A percentile compares a stretch with the other conserved stretches of the same genome.
These are phyloP conservation scores for Diadumene lineata DNA, from an alignment of 92 coral and sea anemone genomes.

Conservation along the genomic window DNA sequence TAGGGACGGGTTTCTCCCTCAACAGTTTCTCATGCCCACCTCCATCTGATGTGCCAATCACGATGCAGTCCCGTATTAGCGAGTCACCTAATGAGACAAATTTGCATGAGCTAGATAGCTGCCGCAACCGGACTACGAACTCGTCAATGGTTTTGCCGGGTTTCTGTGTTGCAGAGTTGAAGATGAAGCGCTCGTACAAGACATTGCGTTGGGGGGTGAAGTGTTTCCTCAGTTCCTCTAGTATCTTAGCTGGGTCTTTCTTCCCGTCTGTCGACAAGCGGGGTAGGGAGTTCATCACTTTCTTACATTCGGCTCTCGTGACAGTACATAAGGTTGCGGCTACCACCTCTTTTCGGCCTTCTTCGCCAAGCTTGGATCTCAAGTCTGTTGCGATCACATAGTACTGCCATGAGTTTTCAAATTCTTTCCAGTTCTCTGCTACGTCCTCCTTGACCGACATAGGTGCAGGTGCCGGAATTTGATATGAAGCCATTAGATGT, in stretches of 20 bases:
- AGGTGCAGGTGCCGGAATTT: constrained; percentile 43
- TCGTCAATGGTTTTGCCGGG: no score
- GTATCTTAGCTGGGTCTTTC: constrained; percentile 32
- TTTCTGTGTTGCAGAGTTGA: constrained; percentile 41
- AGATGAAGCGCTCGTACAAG: no score
- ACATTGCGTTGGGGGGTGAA: constrained; percentile 44
- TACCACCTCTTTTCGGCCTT: no score
- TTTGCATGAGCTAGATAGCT: constrained; percentile 34
- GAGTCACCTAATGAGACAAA: constrained; percentile 30
- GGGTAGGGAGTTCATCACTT: constrained; percentile 36
- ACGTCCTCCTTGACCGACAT: constrained; percentile 40
- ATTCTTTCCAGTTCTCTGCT: constrained; percentile 41
- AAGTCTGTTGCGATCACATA: constrained; percentile 33
- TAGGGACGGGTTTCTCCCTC: no score
- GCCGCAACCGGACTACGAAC: constrained; percentile 34
- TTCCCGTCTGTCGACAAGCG: constrained; percentile 34
- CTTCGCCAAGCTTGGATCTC: constrained; percentile 25
- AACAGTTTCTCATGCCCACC: constrained; percentile 38
- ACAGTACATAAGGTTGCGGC: no score
- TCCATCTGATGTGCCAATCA: constrained; percentile 42
- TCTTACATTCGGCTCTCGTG: constrained; percentile 29
- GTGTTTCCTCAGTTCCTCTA: constrained; percentile 35
- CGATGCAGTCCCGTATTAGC: constrained; percentile 32
- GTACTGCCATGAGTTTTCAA: constrained; percentile 40
- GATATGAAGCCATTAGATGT: constrained; percentile 30